Evolutionary conservation across 2,113 vertebrate genomes (phyloP).

Genomic region (Aythya baeri): DNA sequence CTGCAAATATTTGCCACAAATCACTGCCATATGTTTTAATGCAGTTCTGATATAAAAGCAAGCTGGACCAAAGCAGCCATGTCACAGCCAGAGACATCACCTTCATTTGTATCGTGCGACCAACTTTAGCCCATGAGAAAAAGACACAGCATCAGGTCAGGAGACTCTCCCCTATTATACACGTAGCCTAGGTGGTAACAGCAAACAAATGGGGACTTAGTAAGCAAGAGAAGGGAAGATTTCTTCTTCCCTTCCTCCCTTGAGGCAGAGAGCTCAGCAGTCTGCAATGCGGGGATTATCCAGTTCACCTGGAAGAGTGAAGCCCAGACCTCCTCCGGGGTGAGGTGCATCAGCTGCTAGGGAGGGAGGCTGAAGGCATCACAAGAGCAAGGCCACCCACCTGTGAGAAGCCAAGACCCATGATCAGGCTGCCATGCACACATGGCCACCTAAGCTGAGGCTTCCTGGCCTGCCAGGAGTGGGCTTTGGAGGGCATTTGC

Average conservation of each 20-base stretch:
- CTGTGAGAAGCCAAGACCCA: neutral
- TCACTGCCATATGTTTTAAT: neutral
- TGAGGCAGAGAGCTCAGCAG: neutral
- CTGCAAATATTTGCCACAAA: neutral
- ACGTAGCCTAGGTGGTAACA: neutral
- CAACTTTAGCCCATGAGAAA: neutral
- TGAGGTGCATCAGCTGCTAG: neutral
- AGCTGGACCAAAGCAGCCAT: neutral
- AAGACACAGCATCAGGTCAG: neutral
- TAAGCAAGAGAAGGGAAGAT: neutral
- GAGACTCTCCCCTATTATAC: neutral
- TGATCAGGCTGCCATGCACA: neutral
- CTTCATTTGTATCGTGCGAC: neutral
- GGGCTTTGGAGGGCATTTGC: neutral
- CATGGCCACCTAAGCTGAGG: neutral
- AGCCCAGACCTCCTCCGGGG: neutral
- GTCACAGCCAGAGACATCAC: neutral
- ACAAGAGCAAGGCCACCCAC: neutral
- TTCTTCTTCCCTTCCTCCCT: neutral
- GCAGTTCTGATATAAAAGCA: neutral
- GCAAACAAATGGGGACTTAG: neutral
- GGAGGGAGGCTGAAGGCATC: neutral
- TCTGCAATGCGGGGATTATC: neutral
- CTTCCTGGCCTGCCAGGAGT: neutral
- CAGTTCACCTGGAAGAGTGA: neutral